Evolutionary conservation across 1,140 invertebrate species (phyloP), one percentile per base, ranked within the genome.

Genomic region (Metopolophium dirhodum): DNA sequence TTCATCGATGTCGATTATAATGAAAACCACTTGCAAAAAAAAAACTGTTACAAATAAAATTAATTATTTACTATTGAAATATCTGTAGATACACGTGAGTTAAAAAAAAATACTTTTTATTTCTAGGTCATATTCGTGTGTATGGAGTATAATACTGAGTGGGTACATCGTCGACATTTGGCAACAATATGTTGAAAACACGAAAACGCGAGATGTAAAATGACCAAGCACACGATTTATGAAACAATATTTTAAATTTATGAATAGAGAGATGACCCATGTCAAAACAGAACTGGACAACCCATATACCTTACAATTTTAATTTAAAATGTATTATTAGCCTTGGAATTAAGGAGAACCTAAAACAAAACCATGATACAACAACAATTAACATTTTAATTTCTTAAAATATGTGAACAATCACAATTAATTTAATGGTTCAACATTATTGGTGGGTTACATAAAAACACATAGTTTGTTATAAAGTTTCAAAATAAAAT

Each of bases 151-250:
- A 30, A 61, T 68, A 68, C 26, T 68, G 61, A 68, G 11, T 68
- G 30, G 61, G 61, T 68, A 68, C 61, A 30, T 68, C 61, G 61
- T 68, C 61, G 9, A 68, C 30, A 68, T 30, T 23, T 68, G 26
- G 61, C 4, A 68, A 68, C 61, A 68, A 68, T 68, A 68, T 68
- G 61, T 68, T 68, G 9, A 68, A 68, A 68, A 68, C 61, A 68
- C 11, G 61, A 68, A 68, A 68, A 68, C 61, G 30, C 11, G 61
- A 68, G 61, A 68, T n/a, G 61, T 68, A 68, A 68, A 68, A 68
- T 68, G 61, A 68, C 61, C 30, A 68, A 68, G 61, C 61, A 68
- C 61, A 68, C 61, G 61, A 68, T 68, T 68, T 68, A 68, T 68
- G 61, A 68, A 68, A 68, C 26, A 68, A 68, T 68, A 68, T 68